phyloP scores from a whole-genome alignment of 2,797 vertebrate species.

The Sebastes flavidus region DNA sequence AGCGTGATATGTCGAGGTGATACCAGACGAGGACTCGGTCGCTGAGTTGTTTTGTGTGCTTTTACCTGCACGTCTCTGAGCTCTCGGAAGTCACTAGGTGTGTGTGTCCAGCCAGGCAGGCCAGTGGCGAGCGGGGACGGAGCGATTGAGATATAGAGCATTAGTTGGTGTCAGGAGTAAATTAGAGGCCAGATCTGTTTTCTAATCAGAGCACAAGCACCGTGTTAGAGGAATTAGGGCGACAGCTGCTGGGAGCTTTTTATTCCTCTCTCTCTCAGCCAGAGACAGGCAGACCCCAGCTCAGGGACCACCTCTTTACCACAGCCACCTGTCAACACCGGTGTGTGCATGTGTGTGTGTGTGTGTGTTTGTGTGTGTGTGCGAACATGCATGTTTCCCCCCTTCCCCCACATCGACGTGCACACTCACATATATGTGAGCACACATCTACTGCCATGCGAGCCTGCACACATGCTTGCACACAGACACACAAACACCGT shows the following conservation, averaged over 20 bases:
- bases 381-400: constrained; percentile 25
- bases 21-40: neutral
- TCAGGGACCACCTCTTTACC: constrained; percentile 83
- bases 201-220: constrained; percentile 98
- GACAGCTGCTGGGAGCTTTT: constrained; percentile 92
- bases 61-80: neutral
- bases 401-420: constrained; percentile 22
- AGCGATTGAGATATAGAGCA: constrained; percentile 91
- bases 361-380: neutral
- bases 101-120: constrained; percentile 57
- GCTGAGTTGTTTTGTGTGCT: neutral
- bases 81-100: constrained; percentile 21
- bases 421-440: constrained; percentile 50
- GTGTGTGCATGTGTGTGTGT: constrained; percentile 14
- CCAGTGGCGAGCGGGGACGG: constrained; percentile 69
- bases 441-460: constrained; percentile 27
- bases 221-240: constrained; percentile 95
- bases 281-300: constrained; percentile 81
- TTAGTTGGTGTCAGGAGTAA: constrained; percentile 95
- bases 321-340: constrained; percentile 82
- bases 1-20: neutral
- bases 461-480: constrained; percentile 53
- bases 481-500: constrained; percentile 61
- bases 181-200: constrained; percentile 97
- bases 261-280: constrained; percentile 79